phyloP scores from a whole-genome alignment of 2,113 vertebrate species.

The Phaetusa simplex region DNA sequence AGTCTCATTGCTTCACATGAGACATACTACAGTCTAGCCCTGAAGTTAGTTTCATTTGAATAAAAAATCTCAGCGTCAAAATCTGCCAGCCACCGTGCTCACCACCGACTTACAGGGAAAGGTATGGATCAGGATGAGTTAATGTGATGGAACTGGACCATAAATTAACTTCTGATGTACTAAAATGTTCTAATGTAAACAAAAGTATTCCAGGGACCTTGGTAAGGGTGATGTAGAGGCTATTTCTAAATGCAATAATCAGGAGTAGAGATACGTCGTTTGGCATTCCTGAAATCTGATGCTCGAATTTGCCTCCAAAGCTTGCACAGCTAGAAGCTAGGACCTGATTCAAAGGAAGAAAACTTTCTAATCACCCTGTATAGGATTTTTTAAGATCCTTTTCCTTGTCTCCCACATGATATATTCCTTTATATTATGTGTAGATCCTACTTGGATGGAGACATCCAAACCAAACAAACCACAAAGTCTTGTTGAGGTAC shows the following conservation, averaged over 20 bases:
- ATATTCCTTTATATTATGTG: background rate
- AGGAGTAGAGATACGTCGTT: background rate
- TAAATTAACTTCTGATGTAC: background rate
- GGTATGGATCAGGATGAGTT: background rate
- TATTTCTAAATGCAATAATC: background rate
- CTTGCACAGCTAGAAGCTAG: background rate
- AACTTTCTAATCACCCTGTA: background rate
- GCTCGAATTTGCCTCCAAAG: background rate
- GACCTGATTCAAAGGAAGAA: background rate
- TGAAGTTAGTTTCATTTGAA: background rate
- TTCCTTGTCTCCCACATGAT: background rate
- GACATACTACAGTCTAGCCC: background rate
- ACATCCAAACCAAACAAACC: background rate
- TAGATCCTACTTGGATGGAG: background rate
- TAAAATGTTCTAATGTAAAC: background rate
- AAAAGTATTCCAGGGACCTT: background rate
- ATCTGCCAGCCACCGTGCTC: background rate
- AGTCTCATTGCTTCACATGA: background rate
- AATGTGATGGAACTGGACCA: background rate
- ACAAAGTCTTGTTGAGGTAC: background rate
- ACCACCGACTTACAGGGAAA: background rate
- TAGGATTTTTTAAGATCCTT: background rate
- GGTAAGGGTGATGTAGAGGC: background rate
- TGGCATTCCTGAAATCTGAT: background rate
- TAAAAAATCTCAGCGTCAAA: background rate